Percentiles rank a stretch among this genome's conserved stretches.
phyloP scores from a whole-genome alignment of 1,140 invertebrate species.

The Drosophila bocqueti region DNA sequence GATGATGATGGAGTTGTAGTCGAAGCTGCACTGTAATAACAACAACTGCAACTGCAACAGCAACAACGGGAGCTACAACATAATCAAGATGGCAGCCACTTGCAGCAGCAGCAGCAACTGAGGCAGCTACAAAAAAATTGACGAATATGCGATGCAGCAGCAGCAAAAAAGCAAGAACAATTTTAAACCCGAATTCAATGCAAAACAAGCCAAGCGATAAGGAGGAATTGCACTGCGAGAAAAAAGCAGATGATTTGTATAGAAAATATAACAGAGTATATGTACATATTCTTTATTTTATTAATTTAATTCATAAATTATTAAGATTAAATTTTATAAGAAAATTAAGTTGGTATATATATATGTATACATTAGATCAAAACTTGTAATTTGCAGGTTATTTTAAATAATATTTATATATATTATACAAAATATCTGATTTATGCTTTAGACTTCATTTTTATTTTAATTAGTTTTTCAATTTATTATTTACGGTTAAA shows the following conservation, averaged over 20 bases:
- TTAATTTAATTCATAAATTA: no score
- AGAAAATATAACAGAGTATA: neutral
- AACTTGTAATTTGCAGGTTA: no score
- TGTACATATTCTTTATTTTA: neutral
- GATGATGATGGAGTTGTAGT: constrained; percentile 49
- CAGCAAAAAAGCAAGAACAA: constrained; percentile 62
- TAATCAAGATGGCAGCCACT: constrained; percentile 83
- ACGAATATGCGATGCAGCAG: constrained; percentile 80
- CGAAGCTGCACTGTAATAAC: constrained; percentile 59
- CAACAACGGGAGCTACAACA: constrained; percentile 74
- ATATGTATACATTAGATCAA: no score
- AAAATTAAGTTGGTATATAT: neutral
- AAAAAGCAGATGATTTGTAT: neutral
- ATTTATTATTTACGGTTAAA: no score
- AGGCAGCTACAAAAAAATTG: constrained; percentile 66
- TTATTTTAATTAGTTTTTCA: no score
- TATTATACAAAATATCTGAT: no score
- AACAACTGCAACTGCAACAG: constrained; percentile 41
- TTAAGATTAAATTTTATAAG: neutral
- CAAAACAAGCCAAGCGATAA: constrained; percentile 69
- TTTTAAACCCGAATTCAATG: constrained; percentile 80
- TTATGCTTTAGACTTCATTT: no score
- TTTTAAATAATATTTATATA: no score
- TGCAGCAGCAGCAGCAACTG: constrained; percentile 49
- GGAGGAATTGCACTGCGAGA: constrained; percentile 22